phyloP scores from a whole-genome alignment of 2,888 invertebrate genomes.

The Aplocera efformata region DNA sequence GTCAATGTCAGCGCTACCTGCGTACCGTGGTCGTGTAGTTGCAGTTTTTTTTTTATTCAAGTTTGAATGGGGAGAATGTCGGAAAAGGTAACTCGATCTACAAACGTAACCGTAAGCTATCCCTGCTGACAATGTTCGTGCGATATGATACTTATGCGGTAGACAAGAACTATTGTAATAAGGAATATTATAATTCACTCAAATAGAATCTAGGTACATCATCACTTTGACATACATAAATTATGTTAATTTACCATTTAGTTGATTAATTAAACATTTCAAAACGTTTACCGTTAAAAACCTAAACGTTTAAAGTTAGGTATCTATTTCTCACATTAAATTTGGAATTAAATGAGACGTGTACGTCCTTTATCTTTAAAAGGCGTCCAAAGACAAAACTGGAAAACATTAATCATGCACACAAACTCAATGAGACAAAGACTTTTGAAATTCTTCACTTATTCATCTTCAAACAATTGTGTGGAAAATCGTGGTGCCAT shows the following conservation, averaged over 20 bases:
- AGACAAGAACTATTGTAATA: constrained; percentile 17
- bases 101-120: constrained; percentile 49
- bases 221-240: no score
- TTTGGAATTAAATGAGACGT: no score
- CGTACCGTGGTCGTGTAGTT: constrained; percentile 40
- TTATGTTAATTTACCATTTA: no score
- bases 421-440: constrained; percentile 1
- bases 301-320: no score
- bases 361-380: neutral
- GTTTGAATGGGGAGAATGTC: constrained; percentile 51
- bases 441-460: constrained; percentile 3
- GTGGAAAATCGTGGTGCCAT: constrained; percentile 13
- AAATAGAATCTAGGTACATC: no score
- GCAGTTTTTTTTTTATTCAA: constrained; percentile 46
- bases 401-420: constrained; percentile 5
- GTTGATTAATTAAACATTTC: neutral
- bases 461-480: constrained; percentile 15
- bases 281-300: no score
- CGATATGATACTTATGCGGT: constrained; percentile 47
- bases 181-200: no score
- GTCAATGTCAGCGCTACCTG: constrained; percentile 43
- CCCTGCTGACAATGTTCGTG: constrained; percentile 46
- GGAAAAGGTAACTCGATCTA: constrained; percentile 54
- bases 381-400: neutral
- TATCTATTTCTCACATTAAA: no score